Base-by-base conservation (phyloP, 1,140 invertebrate genomes). In the Aethina tumida region DNA sequence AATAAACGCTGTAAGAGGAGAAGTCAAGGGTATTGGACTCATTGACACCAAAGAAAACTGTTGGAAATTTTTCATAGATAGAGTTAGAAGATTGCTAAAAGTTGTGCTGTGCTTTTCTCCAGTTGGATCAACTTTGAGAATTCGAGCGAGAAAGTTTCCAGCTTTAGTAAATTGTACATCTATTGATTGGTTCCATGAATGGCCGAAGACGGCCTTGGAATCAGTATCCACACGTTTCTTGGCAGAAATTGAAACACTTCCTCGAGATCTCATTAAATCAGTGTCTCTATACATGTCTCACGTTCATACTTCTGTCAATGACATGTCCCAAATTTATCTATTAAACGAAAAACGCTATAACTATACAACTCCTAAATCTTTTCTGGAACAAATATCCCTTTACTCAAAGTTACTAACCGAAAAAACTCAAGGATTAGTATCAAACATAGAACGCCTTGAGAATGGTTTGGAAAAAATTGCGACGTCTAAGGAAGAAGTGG, bases 181-280 rank as follows among this genome's bases (percentile, higher is more conserved):
- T 5, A 94, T 96, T 32, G 79, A 96, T 63, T 97, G 92, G 91
- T 96, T 96, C 62, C 89, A 96, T 58, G 86, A 91, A 66, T 97
- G 93, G 92, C 92, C 93, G 0, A 73, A 80, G 58, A 80, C 91
- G 53, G 93, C 93, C 5, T 62, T 97, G 32, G 73, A 85, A 49
- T 93, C 88, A 32, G 93, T 97, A 1, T 92, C 89, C 16, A 69
- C 70, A 37, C 70, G 80, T 40, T 95, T 95, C 60, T 65, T 96
- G 9, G 63, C 74, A 14, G 81, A 89, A 57, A 75, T 89, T 4
- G 69, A 79, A 32, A 70, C 76, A 12, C 54, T 91, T 24, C 75
- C 78, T 12, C 75, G 53, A 10, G 42, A 67, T 10, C 57, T 84
- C 1, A 66, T 73, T 2, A 65, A 72, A 5, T 67, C 82, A 0